A percentile compares a stretch with the other conserved stretches of the same genome.
Evolutionary conservation across 2,888 invertebrate genomes (phyloP).

Genomic region (Cheilosia vernalis): DNA sequence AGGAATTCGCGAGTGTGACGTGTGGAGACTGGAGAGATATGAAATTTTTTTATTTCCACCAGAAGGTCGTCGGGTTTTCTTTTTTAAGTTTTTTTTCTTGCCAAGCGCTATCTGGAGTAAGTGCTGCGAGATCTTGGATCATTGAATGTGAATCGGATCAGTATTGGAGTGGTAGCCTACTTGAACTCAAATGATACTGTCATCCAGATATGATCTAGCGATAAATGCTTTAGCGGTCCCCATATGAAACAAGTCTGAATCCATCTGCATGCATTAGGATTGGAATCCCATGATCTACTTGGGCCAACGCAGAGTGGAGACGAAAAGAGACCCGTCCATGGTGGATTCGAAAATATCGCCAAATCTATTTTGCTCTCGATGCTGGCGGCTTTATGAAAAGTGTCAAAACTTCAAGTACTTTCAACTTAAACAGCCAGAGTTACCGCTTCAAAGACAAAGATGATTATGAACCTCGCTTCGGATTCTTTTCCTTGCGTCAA

Average conservation of each 20-base stretch:
- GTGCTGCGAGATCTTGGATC: conserved; percentile 28
- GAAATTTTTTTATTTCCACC: conserved; percentile 43
- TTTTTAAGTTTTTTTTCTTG: not conserved
- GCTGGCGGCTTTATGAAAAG: too few species aligned
- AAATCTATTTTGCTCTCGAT: too few species aligned
- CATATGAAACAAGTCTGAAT: not conserved
- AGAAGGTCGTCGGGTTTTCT: conserved; percentile 57
- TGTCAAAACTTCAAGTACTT: too few species aligned
- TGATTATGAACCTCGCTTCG: too few species aligned
- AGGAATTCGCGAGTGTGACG: conserved; percentile 59
- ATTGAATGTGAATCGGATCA: conserved; percentile 19
- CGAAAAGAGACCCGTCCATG: too few species aligned
- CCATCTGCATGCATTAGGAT: not conserved
- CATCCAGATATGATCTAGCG: not conserved
- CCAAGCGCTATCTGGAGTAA: conserved; percentile 20
- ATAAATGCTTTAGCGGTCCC: not conserved
- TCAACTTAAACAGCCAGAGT: too few species aligned
- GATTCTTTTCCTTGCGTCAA: too few species aligned
- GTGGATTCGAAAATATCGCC: too few species aligned
- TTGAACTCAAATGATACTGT: not conserved
- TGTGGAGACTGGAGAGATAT: conserved; percentile 40
- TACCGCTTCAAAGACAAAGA: too few species aligned
- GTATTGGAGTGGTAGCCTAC: not conserved
- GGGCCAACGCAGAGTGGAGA: too few species aligned
- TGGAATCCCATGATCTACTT: not conserved